Evolutionary conservation across 2,113 vertebrate species (phyloP).

Genomic region (Dicerorhinus sumatrensis): DNA sequence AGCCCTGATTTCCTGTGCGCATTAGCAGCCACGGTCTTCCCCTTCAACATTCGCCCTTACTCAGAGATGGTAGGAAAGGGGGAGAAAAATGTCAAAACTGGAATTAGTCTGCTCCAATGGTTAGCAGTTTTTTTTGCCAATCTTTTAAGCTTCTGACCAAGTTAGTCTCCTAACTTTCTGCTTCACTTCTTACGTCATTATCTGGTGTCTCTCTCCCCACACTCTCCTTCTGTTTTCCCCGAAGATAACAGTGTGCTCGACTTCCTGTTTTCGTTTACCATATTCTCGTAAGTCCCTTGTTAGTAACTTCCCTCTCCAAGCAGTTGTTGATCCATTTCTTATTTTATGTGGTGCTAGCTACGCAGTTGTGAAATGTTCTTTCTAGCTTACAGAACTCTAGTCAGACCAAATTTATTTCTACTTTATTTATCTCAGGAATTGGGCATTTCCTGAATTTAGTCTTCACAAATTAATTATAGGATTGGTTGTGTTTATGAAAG

Average conservation of each 20-base stretch:
- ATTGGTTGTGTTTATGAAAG: neutral
- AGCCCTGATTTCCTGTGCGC: slow-evolving; percentile 97
- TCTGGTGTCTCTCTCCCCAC: neutral
- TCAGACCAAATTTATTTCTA: neutral
- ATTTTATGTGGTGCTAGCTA: neutral
- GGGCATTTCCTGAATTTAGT: neutral
- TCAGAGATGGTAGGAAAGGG: slow-evolving; percentile 95
- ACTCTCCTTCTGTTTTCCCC: neutral
- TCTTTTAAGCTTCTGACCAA: neutral
- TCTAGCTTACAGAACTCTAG: neutral
- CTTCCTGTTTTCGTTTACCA: neutral
- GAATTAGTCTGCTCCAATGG: neutral
- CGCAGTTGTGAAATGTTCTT: neutral
- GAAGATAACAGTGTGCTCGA: neutral
- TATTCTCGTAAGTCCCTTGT: neutral
- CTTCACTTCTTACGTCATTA: neutral
- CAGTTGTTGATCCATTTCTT: neutral
- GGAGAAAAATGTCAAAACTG: slow-evolving; percentile 2
- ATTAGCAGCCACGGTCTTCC: slow-evolving; percentile 95
- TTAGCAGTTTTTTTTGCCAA: neutral
- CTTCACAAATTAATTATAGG: neutral
- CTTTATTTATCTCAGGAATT: neutral
- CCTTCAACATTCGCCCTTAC: slow-evolving; percentile 98
- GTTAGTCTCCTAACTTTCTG: neutral
- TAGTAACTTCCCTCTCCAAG: neutral